Base-by-base conservation (phyloP, 2,113 vertebrate species). In the Malurus elegans region DNA sequence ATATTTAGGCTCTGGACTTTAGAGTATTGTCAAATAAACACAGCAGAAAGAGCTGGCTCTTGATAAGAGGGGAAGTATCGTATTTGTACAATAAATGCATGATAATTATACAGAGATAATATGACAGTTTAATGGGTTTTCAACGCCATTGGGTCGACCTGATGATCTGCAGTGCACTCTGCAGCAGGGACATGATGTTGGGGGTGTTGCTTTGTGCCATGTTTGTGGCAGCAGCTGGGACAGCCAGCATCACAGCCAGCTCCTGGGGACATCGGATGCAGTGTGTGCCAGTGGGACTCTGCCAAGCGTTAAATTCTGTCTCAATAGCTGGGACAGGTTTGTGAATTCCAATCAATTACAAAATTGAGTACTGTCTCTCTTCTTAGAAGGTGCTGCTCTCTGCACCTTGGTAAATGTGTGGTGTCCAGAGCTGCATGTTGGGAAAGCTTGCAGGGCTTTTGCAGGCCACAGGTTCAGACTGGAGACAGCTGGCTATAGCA, bases 401-500 rank as follows among this genome's bases (percentile, higher is more conserved):
- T 82, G 9, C 24, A 25, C 31, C 10, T 86, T 69, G 20, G 42
- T 80, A 34, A 18, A 80, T 0, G 1, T 48, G 38, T 66, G 29
- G 6, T 48, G 38, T 42, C 42, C 31, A 17, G 44, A 71, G 38
- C 4, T 83, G 42, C 42, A 64, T 44, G 16, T 17, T 78, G 40
- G 31, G 36, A 81, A 65, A 31, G 40, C 65, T 87, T 62, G 44
- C 19, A 36, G 54, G 83, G 44, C 71, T 91, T 96, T 86, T 94
- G 62, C 40, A 60, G 21, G 40, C 48, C 73, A 56, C 66, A 76
- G 73, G 70, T 96, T 90, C 82, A 94, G 86, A 88, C 86, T 92
- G 56, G 72, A 95, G 86, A 88, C 87, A 83, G 91, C 82, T 90
- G 79, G 80, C 75, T 88, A 51, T 73, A 96, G 94, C 83, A 86